phyloP scores from a whole-genome alignment of 2,888 invertebrate genomes.

The Beris morrisii region DNA sequence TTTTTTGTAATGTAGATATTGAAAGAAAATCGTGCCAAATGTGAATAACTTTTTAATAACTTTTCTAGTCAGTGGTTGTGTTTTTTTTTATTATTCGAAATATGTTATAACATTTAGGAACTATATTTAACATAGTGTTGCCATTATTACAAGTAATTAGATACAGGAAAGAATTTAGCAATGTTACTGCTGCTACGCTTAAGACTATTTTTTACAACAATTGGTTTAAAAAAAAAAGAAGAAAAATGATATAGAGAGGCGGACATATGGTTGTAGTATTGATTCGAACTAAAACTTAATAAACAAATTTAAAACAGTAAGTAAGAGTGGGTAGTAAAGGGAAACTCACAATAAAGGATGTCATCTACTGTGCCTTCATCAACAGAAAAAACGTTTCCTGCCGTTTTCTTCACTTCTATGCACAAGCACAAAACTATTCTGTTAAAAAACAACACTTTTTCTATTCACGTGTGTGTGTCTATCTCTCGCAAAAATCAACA shows the following conservation, averaged over 20 bases:
- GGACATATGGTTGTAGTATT: background rate
- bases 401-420: too few species aligned
- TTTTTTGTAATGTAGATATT: too few species aligned
- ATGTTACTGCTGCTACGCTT: conserved; percentile 28
- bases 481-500: background rate
- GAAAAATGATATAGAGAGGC: background rate
- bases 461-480: conserved; percentile 4
- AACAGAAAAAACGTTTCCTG: too few species aligned
- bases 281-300: too few species aligned
- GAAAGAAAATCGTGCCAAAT: too few species aligned
- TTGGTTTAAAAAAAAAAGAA: background rate
- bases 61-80: conserved; percentile 25
- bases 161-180: conserved; percentile 6
- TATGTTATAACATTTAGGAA: too few species aligned
- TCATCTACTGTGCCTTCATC: too few species aligned
- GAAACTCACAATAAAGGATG: too few species aligned
- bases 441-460: background rate
- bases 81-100: background rate
- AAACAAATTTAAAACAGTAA: too few species aligned
- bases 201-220: conserved; percentile 10
- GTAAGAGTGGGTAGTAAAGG: too few species aligned
- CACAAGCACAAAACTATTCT: too few species aligned
- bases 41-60: background rate
- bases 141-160: background rate
- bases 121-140: background rate